Conservation (phyloP, 2,797 vertebrate genomes). For the Anisognathus igniventris region DNA sequence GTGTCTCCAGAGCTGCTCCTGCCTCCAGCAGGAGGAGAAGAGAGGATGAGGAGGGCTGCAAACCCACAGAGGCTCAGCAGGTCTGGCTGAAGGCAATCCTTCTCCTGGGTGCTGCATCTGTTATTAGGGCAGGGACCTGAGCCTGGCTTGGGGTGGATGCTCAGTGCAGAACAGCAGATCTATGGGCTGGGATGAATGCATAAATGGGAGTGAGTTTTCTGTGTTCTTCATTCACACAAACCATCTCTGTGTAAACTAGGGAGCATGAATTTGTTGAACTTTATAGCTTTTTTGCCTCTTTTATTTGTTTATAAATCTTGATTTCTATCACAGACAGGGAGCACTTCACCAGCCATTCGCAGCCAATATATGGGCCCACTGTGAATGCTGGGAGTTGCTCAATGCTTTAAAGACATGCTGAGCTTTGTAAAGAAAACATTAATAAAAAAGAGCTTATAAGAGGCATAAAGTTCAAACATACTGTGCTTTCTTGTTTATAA, state of each 20-base stretch:
- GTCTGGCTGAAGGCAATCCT: rapidly evolving
- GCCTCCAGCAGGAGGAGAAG: not conserved
- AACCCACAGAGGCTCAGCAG: not conserved
- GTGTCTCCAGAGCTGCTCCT: not conserved
- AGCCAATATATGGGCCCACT: not conserved
- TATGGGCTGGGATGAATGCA: not conserved
- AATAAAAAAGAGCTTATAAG: conserved; percentile 59
- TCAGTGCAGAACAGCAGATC: not conserved
- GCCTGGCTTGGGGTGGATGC: rapidly evolving
- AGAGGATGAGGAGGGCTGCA: not conserved
- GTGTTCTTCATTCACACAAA: not conserved
- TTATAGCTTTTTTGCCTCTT: not conserved
- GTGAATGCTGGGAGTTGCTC: conserved; percentile 20
- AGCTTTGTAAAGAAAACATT: conserved; percentile 48
- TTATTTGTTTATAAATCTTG: not conserved
- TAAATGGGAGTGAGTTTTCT: not conserved
- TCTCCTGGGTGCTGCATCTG: not conserved
- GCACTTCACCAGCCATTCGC: not conserved
- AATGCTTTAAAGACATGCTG: conserved; percentile 14
- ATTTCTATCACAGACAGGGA: not conserved
- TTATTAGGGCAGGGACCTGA: no score
- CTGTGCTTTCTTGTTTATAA: conserved; percentile 49
- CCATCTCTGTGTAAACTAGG: not conserved
- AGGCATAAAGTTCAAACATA: conserved; percentile 57
- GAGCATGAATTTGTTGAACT: not conserved